These are phyloP conservation scores for Sprattus sprattus DNA, from an alignment of 2,113 vertebrate genomes.

Conservation along the genomic window DNA sequence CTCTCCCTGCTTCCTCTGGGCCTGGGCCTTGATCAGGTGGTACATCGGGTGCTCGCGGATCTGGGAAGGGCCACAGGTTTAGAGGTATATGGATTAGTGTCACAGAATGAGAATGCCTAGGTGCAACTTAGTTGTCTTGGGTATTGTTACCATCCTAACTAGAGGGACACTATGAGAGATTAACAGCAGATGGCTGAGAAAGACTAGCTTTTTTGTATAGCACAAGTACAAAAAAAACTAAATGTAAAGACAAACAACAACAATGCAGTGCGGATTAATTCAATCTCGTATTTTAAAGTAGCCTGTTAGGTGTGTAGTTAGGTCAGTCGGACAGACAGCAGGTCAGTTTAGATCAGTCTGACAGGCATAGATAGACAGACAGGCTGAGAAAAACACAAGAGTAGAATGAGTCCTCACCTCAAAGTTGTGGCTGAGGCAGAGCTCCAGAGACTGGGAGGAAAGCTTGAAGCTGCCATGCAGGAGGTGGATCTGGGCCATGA, in stretches of 20 bases:
- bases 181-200: not conserved
- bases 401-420: conserved; percentile 73
- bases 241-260: not conserved
- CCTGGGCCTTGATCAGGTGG: conserved; percentile 92
- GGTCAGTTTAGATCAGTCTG: not conserved
- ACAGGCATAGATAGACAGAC: no score
- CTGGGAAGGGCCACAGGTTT: conserved; percentile 60
- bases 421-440: conserved; percentile 93
- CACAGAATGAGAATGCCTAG: not conserved
- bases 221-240: not conserved
- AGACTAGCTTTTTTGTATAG: not conserved
- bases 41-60: conserved; percentile 89
- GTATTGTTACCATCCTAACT: not conserved
- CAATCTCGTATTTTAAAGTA: not conserved
- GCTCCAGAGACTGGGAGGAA: conserved; percentile 89
- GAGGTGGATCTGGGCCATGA: conserved; percentile 93
- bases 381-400: not conserved
- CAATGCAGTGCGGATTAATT: not conserved
- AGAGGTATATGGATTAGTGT: not conserved
- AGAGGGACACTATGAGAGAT: not conserved
- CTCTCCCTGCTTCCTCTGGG: conserved; percentile 87
- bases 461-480: conserved; percentile 82
- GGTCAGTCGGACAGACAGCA: not conserved
- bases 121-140: not conserved
- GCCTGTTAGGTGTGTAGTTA: not conserved